These are phyloP conservation scores for Cataglyphis albicans DNA, from an alignment of 2,888 invertebrate species.

Conservation along the genomic window DNA sequence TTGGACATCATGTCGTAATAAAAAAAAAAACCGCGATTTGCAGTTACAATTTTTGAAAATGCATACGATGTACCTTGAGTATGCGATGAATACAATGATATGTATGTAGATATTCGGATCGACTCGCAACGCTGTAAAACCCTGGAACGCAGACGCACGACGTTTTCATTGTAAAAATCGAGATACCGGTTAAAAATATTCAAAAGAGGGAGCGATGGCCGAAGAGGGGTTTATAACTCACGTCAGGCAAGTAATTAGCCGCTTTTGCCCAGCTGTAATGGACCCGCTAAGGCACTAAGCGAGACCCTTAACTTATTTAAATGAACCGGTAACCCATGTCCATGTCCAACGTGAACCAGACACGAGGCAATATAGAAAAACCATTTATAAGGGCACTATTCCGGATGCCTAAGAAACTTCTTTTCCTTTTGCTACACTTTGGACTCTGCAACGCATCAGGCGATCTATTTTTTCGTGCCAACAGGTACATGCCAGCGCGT, in stretches of 20 bases:
- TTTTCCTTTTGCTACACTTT: constrained; percentile 77
- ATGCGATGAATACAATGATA: constrained; percentile 17
- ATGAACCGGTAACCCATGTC: constrained; percentile 86
- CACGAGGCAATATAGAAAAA: constrained; percentile 85
- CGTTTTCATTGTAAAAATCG: constrained; percentile 79
- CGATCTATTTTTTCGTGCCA: constrained; percentile 72
- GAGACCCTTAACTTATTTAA: constrained; percentile 86
- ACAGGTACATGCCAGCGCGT: constrained; percentile 68
- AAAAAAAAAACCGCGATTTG: constrained; percentile 17
- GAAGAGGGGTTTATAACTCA: constrained; percentile 85
- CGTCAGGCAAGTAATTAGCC: constrained; percentile 86
- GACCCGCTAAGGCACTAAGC: constrained; percentile 84
- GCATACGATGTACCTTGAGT: constrained; percentile 22
- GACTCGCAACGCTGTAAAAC: constrained; percentile 48
- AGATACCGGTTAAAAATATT: constrained; percentile 80
- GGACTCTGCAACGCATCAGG: constrained; percentile 69
- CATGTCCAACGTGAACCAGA: constrained; percentile 82
- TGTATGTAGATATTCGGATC: constrained; percentile 6
- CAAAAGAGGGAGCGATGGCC: constrained; percentile 74
- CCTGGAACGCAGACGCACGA: constrained; percentile 51
- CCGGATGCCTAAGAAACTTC: constrained; percentile 78
- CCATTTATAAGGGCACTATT: constrained; percentile 85
- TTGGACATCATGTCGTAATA: neutral
- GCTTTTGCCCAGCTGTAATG: constrained; percentile 86
- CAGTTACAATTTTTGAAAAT: constrained; percentile 10